Evolutionary conservation across 2,113 vertebrate species (phyloP).

Genomic region (Xiphorhynchus elegans): DNA sequence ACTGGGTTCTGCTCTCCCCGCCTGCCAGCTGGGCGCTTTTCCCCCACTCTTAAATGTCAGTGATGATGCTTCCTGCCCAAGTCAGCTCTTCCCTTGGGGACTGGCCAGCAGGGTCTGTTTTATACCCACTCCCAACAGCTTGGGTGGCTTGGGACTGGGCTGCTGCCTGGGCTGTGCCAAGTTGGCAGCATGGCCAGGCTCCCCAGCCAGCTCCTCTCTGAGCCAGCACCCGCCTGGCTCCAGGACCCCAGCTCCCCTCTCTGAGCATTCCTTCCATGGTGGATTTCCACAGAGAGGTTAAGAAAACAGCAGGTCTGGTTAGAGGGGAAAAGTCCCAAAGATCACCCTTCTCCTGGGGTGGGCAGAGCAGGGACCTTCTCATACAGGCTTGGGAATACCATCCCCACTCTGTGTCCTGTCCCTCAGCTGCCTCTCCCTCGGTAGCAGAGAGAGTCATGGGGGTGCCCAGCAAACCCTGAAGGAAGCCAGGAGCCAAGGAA

Average conservation of each 20-base stretch:
- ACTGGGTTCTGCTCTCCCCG: background rate
- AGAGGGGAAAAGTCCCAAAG: background rate
- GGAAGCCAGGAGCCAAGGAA: background rate
- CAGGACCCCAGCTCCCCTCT: background rate
- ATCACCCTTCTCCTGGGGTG: background rate
- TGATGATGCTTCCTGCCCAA: constrained; percentile 47
- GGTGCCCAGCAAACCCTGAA: background rate
- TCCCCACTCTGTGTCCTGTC: fast-evolving
- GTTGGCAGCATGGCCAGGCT: background rate
- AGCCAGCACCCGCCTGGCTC: background rate
- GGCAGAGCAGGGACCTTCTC: background rate
- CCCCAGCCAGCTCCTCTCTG: background rate
- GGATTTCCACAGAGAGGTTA: background rate
- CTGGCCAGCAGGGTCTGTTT: constrained; percentile 44
- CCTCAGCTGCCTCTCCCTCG: background rate
- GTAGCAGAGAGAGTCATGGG: background rate
- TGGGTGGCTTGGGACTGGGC: constrained; percentile 52
- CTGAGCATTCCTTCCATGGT: background rate
- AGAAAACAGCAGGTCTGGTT: background rate
- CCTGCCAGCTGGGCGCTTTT: constrained; percentile 18
- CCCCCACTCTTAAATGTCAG: constrained; percentile 48
- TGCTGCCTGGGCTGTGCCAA: constrained; percentile 33
- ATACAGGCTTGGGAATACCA: background rate
- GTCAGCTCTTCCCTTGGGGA: constrained; percentile 54
- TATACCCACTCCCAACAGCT: constrained; percentile 55